Base-by-base conservation (phyloP, 1,140 invertebrate genomes). In the Psix sp. region DNA sequence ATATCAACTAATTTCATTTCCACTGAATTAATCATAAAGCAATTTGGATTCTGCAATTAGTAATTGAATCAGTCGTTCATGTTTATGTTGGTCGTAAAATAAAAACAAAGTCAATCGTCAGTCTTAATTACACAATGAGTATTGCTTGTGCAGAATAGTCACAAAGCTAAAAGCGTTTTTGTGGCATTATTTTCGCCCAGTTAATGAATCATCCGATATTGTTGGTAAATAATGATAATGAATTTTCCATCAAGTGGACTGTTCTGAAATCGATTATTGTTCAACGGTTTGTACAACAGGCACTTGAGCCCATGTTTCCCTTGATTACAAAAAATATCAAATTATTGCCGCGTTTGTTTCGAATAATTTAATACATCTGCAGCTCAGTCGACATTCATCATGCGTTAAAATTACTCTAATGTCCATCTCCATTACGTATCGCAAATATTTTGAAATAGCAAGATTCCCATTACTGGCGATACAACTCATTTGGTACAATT, bases 1-100 rank as follows among this genome's bases (percentile, higher is more conserved):
- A 48, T 48, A 35, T 14, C 40, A 54, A 54, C n/a, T 54, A 54
- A 54, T 40, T 40, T 31, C 14, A 54, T 40, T 17, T 40, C 6
- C 24, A 9, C 9, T 18, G 18, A 42, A 54, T 54, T 40, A 31
- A 16, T 38, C 36, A 7, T 54, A 18, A 31, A 7, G 15, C 38
- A 18, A 18, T 18, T 40, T 54, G n/a, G 16, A 13, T 18, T 29
- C 6, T 5, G 15, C 40, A 54, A 54, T 54, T 40, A 31, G 21
- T 18, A 40, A 54, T 42, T 42, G 18, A 31, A 40, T 40, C 9
- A 42, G 31, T 5, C 31, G 6, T 52, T 40, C n/a, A 11, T 26
- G 29, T 35, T 48, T 16, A 13, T 24, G 1, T n/a, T n/a, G n/a
- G n/a, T n/a, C n/a, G 45, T n/a, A 11, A 40, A 40, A 40, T 40